Base-by-base conservation (phyloP, 2,888 invertebrate species). In the Chymomyza amoena region DNA sequence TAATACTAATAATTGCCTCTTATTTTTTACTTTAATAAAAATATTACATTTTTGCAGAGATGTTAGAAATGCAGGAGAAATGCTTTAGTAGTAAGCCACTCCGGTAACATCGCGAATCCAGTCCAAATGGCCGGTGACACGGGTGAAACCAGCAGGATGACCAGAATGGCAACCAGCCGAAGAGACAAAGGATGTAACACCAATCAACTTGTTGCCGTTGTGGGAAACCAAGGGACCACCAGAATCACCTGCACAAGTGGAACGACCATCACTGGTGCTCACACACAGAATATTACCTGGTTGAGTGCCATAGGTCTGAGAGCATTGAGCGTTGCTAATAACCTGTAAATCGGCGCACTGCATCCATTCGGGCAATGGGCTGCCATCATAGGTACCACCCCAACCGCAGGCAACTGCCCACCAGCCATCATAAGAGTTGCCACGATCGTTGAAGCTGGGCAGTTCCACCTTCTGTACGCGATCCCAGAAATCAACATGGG, bases 261-360 rank as follows among this genome's bases (percentile, higher is more conserved):
- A 76, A 36, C 66, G 79, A 32, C 84, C 81, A 1, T 72, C 71
- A 50, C 76, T 72, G 16, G 75, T 73, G 4, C 51, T 51, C 9
- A 78, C 76, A n/a, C 86, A 87, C 18, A 85, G 3, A 0, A 78
- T 74, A 32, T 69, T 63, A 16, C 67, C 76, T 0, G 75, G 72
- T 18, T 74, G 70, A n/a, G 90, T 87, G 16, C 91, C 90, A 57
- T 91, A 91, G 59, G 89, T 89, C 72, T 90, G 90, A 0, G 90
- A 90, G 79, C 87, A 84, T 90, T 91, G 39, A 87, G 80, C 59
- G 89, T 89, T 77, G 79, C 82, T 39, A 84, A 88, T 39, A 69
- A 79, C 50, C 67, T 65, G n/a, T 89, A 91, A 56, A 76, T 83
- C 39, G 60, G 69, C 66, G 68, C 81, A 80, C 65, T 80, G 74